These are phyloP conservation scores for Chironomus tentans DNA, from an alignment of 2,888 invertebrate genomes.

Conservation along the genomic window DNA sequence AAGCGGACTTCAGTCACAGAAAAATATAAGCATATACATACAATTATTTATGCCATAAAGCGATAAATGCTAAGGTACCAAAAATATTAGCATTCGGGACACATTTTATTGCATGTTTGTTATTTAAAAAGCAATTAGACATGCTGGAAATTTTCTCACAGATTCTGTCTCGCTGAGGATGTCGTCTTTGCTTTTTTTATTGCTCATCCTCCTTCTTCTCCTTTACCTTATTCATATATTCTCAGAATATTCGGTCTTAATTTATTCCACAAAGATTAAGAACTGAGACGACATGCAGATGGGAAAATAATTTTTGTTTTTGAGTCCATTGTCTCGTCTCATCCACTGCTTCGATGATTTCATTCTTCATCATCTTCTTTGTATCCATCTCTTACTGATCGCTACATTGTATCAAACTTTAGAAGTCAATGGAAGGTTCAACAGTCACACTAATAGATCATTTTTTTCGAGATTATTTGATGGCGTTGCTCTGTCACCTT, in stretches of 20 bases:
- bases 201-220: background rate
- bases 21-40: no score
- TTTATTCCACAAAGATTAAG: background rate
- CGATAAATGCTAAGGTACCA: background rate
- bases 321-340: background rate
- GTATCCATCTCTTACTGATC: background rate
- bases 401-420: background rate
- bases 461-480: no score
- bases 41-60: background rate
- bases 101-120: background rate
- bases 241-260: slow-evolving; percentile 1
- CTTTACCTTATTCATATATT: background rate
- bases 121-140: background rate
- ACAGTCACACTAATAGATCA: no score
- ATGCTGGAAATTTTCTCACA: background rate
- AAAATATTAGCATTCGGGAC: background rate
- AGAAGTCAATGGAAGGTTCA: no score
- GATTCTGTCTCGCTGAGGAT: background rate
- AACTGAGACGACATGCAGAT: slow-evolving; percentile 23
- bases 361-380: background rate
- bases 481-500: background rate
- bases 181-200: background rate
- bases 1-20: background rate
- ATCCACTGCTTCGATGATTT: background rate
- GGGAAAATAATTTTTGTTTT: slow-evolving; percentile 10